These are phyloP conservation scores for Steatornis caripensis DNA, from an alignment of 2,113 vertebrate species.

Conservation along the genomic window DNA sequence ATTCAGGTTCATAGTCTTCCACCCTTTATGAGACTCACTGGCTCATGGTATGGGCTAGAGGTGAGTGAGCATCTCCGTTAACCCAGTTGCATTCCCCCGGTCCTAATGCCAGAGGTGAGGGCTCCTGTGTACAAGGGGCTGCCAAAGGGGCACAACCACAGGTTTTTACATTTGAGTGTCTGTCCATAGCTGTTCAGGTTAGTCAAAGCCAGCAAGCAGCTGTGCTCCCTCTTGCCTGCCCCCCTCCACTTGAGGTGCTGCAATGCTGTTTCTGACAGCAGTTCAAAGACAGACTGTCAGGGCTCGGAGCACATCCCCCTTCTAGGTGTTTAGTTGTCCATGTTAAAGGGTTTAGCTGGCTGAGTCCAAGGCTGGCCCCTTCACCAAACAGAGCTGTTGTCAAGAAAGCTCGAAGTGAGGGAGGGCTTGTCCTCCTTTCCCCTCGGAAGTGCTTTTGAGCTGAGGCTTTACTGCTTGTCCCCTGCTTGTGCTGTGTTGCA, in stretches of 20 bases:
- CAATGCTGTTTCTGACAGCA: neutral
- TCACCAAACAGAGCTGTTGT: neutral
- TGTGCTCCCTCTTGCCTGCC: neutral
- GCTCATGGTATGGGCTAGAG: neutral
- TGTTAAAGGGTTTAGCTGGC: neutral
- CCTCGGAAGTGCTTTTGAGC: neutral
- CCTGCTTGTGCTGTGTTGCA: fast-evolving
- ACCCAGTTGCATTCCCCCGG: neutral
- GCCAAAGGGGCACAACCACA: neutral
- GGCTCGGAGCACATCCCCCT: fast-evolving
- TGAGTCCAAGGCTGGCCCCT: neutral
- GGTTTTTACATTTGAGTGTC: neutral
- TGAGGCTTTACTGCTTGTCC: fast-evolving
- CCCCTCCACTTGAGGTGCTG: neutral
- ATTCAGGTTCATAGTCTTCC: neutral
- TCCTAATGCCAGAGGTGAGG: neutral
- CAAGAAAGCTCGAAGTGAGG: neutral
- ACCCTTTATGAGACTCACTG: neutral
- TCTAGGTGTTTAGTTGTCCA: neutral
- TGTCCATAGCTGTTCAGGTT: neutral
- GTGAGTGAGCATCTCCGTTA: neutral
- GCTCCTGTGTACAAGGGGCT: neutral
- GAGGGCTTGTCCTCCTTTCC: neutral
- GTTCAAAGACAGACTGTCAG: neutral
- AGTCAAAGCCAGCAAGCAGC: neutral